Base-by-base conservation (phyloP, 2,113 vertebrate species). In the Cyrtonyx montezumae region DNA sequence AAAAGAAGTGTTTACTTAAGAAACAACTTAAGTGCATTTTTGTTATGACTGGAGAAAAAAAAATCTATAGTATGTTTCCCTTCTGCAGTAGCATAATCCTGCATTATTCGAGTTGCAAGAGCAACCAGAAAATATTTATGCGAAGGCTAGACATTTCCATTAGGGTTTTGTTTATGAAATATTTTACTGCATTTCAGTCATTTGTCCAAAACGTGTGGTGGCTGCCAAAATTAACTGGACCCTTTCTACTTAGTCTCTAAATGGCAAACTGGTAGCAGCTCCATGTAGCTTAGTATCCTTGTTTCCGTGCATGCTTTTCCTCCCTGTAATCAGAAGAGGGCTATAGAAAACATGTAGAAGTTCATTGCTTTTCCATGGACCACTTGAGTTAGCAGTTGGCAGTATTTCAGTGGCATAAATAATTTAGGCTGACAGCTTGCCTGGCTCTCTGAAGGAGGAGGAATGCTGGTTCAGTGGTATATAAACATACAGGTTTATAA, bases 331-430 rank as follows among this genome's bases (percentile, higher is more conserved):
- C 78, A 49, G 80, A 73, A 37, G 43, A 91, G 71, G 53, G 63
- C 43, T 80, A 42, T 14, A 88, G 79, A 78, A 92, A 91, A 53
- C 49, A 87, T 16, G 56, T 65, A 78, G 32, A 78, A 83, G 74
- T 90, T 84, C 56, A 42, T 40, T 92, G 51, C 73, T 90, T 76
- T 74, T 84, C 83, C 36, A 25, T 83, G 69, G 92, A 85, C 49
- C 75, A 77, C 83, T 94, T 80, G 67, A 87, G 46, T 90, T 94
- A 81, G 74, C 77, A 84, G 56, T 61, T 91, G 88, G 83, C 88
- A 78, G 48, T 66, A 67, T 84, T 86, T 88, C 76, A 65, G n/a
- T 59, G 80, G 73, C 79, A 92, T 94, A 92, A 92, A 87, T 93
- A 86, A 90, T 89, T 61, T 15, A 69, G 65, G 73, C 73, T 90